These are phyloP conservation scores for Caiman crocodilus DNA, from an alignment of 2,797 vertebrate genomes.

Conservation along the genomic window DNA sequence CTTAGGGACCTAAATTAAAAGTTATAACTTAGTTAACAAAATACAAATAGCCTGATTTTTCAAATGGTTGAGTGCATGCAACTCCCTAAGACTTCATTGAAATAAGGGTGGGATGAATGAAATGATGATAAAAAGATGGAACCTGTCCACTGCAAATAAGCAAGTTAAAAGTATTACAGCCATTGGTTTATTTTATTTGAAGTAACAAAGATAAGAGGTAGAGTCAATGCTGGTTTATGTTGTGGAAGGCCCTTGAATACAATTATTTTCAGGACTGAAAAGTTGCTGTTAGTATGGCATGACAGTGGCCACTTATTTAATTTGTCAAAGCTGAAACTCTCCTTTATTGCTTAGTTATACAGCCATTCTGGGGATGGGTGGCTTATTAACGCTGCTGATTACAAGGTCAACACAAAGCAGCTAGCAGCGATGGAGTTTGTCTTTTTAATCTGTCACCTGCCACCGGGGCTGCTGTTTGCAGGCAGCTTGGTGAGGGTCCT, in stretches of 20 bases:
- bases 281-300: not conserved
- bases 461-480: not conserved
- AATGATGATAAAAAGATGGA: not conserved
- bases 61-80: not conserved
- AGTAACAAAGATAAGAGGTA: not conserved
- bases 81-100: not conserved
- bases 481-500: not conserved
- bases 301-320: not conserved
- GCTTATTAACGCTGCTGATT: not conserved
- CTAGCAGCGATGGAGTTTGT: not conserved
- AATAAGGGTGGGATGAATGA: not conserved
- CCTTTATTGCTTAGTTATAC: not conserved
- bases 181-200: constrained; percentile 8
- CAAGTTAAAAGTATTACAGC: not conserved
- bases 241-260: not conserved
- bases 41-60: too few species aligned
- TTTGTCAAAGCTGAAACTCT: not conserved
- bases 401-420: not conserved
- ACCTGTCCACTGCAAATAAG: not conserved
- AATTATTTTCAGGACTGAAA: not conserved
- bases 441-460: not conserved
- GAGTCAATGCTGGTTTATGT: not conserved
- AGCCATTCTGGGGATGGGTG: not conserved
- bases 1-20: too few species aligned
- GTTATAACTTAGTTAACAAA: too few species aligned